These are phyloP conservation scores for Lysandra coridon DNA, from an alignment of 2,888 invertebrate species.

Conservation along the genomic window DNA sequence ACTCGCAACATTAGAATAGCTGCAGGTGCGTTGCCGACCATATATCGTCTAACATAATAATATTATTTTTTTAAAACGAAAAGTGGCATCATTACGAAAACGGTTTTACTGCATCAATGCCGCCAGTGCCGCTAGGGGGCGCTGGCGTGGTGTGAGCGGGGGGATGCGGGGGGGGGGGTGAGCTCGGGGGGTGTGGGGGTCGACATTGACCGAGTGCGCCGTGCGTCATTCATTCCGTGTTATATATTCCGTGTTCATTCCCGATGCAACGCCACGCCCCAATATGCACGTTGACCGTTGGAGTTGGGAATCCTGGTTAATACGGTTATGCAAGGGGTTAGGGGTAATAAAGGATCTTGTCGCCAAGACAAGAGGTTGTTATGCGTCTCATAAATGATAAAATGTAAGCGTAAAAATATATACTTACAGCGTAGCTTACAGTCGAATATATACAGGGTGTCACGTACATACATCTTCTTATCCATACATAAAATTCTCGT, in stretches of 20 bases:
- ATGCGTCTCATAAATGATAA: no score
- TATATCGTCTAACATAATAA: no score
- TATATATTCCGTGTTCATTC: no score
- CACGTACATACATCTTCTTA: no score
- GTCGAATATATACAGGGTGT: no score
- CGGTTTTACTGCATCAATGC: background rate
- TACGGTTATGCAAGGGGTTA: background rate
- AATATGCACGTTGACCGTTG: background rate
- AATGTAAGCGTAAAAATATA: no score
- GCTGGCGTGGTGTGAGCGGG: background rate
- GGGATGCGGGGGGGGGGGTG: background rate
- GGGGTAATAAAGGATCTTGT: no score
- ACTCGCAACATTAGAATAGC: no score
- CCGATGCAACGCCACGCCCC: slow-evolving; percentile 23
- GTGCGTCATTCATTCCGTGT: slow-evolving; percentile 41
- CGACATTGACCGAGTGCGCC: slow-evolving; percentile 44
- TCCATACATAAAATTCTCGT: no score
- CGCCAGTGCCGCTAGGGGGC: background rate
- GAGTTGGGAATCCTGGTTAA: background rate
- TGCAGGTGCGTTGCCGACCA: no score
- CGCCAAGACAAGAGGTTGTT: no score
- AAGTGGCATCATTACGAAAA: background rate
- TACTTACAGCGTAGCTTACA: no score
- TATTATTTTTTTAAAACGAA: background rate
- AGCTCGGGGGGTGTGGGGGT: slow-evolving; percentile 32